These are phyloP conservation scores for Aphodius granarius DNA, from an alignment of 2,888 invertebrate species.

Conservation along the genomic window DNA sequence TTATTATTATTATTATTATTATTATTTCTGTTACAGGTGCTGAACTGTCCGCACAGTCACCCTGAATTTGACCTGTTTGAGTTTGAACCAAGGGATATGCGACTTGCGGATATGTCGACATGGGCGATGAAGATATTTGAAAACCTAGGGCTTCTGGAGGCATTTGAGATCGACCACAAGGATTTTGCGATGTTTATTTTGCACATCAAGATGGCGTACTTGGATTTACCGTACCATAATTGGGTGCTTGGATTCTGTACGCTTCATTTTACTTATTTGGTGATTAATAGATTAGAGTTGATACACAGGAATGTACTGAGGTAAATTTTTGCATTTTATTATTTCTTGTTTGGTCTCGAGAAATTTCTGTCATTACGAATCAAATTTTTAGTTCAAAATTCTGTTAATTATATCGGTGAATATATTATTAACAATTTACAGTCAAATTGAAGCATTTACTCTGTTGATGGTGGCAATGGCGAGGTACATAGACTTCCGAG, in stretches of 20 bases:
- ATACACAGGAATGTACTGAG: background rate
- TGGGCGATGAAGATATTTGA: background rate
- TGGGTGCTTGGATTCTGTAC: background rate
- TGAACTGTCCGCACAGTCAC: background rate
- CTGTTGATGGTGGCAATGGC: background rate
- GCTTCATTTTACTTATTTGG: background rate
- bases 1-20: too few relatives aligned
- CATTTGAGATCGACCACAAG: background rate
- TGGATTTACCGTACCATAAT: slow-evolving; percentile 1
- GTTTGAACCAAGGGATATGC: background rate
- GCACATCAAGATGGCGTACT: background rate
- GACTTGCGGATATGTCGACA: background rate
- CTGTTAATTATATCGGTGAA: too few relatives aligned
- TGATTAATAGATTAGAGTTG: background rate
- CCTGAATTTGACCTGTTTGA: background rate
- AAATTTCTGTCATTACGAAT: too few relatives aligned
- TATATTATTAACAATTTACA: too few relatives aligned
- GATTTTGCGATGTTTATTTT: slow-evolving; percentile 9
- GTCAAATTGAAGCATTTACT: slow-evolving; percentile 1
- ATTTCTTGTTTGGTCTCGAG: background rate
- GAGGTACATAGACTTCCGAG: background rate
- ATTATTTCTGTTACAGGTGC: background rate
- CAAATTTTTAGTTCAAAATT: too few relatives aligned
- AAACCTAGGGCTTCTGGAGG: background rate
- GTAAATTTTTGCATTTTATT: background rate